Evolutionary conservation across 2,113 vertebrate species (phyloP).

Genomic region (Gnathonemus longibarbis): DNA sequence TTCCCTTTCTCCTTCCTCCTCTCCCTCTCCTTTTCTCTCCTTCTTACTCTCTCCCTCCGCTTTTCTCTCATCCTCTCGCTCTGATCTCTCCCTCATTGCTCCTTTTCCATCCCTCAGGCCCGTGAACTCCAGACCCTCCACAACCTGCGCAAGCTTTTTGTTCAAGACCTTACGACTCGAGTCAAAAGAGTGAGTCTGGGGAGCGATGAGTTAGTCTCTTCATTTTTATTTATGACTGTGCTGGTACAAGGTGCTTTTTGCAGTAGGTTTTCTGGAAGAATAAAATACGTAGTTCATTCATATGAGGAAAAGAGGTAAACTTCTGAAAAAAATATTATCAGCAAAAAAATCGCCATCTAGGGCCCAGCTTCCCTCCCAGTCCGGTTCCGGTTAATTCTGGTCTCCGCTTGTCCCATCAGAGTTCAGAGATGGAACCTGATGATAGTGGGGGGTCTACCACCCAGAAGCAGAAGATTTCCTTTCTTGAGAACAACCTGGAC

Average conservation of each 20-base stretch:
- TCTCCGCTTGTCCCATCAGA: constrained; percentile 47
- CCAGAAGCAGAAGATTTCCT: constrained; percentile 92
- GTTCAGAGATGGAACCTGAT: constrained; percentile 73
- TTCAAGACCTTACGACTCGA: constrained; percentile 75
- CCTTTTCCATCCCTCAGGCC: constrained; percentile 48
- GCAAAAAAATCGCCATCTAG: background rate
- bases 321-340: background rate
- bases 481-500: constrained; percentile 93
- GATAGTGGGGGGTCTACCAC: constrained; percentile 74
- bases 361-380: background rate
- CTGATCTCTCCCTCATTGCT: background rate
- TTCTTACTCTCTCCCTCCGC: background rate
- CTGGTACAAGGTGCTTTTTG: background rate
- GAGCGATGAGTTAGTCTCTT: background rate
- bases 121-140: constrained; percentile 79
- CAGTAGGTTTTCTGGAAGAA: background rate
- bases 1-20: background rate
- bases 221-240: background rate
- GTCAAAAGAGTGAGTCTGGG: constrained; percentile 60
- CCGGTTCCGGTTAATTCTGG: background rate
- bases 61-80: background rate
- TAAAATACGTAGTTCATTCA: background rate
- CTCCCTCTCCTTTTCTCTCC: background rate
- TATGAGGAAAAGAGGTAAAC: background rate
- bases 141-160: constrained; percentile 76